Evolutionary conservation across 2,113 vertebrate genomes (phyloP), one percentile per base, ranked within the genome.

Genomic region (Channa argus): DNA sequence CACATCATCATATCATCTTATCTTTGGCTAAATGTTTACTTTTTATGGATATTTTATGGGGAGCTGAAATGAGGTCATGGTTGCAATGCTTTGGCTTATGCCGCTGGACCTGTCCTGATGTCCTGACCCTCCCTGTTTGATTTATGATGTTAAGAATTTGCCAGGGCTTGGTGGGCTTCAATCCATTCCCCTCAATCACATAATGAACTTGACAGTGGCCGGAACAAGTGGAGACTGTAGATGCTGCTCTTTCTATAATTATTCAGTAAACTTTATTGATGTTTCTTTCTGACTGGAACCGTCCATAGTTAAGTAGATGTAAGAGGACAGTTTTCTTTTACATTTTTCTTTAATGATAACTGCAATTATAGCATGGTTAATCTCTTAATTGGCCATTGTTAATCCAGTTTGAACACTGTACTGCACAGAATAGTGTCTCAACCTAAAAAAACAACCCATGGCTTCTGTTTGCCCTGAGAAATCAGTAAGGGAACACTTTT

Each of bases 171-270:
- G 74, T 79, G 68, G 79, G 72, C 84, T 80, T 81, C 69, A 74
- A 88, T 92, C 77, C 79, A 82, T 87, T 89, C 73, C 56, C 77
- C 77, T 84, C 86, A 88, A 91, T 87, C 83, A 86, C 80, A 82
- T 93, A 92, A 92, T 91, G 89, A 94, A 95, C 90, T 94, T 94
- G 91, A 88, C 85, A 92, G 80, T 74, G 67, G 55, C 62, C n/a
- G 9, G 56, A 81, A 75, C 52, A 77, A 71, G 75, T 53, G 36
- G n/a, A 74, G 24, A 24, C 24, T 24, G 24, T 38, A 71, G 52
- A 58, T 12, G 58, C 38, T 50, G 62, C 71, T 60, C 77, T 63
- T 24, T 38, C 60, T 38, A n/a, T 53, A 65, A 73, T 63, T 37
- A 49, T 69, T 55, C 41, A 71, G 39, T 71, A 15, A 77, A 64